These are phyloP conservation scores for Hemaris fuciformis DNA, from an alignment of 2,888 invertebrate genomes.

Conservation along the genomic window DNA sequence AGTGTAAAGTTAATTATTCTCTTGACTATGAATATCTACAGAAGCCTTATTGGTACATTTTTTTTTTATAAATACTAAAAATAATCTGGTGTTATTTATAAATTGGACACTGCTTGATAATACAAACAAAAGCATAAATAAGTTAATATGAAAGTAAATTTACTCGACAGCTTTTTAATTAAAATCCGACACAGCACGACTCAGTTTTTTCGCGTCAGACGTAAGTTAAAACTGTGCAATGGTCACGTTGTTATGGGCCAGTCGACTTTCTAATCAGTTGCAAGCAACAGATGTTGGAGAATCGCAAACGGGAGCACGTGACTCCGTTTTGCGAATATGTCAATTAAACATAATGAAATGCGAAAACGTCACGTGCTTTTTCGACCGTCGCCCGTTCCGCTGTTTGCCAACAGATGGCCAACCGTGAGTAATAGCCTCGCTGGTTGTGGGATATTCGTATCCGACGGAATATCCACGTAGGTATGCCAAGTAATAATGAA, in stretches of 20 bases:
- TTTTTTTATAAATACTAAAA: too few species aligned
- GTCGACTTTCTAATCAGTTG: not conserved
- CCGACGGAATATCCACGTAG: too few species aligned
- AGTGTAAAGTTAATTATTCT: too few species aligned
- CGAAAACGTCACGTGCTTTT: not conserved
- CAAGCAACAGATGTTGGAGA: not conserved
- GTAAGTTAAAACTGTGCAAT: not conserved
- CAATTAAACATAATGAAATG: constrained; percentile 8
- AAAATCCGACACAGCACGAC: too few species aligned
- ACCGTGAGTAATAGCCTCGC: not conserved
- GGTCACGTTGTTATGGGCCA: not conserved
- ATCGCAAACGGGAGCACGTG: not conserved
- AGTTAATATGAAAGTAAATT: not conserved
- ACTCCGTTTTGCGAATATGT: not conserved
- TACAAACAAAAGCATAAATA: not conserved
- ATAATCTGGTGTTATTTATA: too few species aligned
- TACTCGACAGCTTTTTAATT: too few species aligned
- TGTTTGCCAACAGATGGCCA: not conserved
- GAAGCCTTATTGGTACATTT: too few species aligned
- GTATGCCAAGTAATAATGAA: too few species aligned
- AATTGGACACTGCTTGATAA: too few species aligned
- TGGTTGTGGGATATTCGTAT: too few species aligned
- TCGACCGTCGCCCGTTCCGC: not conserved
- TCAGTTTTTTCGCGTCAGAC: not conserved
- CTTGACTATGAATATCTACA: too few species aligned